Evolutionary conservation across 2,888 invertebrate genomes (phyloP), one percentile per base, ranked within the genome.

Genomic region (Steinernema scapterisci): DNA sequence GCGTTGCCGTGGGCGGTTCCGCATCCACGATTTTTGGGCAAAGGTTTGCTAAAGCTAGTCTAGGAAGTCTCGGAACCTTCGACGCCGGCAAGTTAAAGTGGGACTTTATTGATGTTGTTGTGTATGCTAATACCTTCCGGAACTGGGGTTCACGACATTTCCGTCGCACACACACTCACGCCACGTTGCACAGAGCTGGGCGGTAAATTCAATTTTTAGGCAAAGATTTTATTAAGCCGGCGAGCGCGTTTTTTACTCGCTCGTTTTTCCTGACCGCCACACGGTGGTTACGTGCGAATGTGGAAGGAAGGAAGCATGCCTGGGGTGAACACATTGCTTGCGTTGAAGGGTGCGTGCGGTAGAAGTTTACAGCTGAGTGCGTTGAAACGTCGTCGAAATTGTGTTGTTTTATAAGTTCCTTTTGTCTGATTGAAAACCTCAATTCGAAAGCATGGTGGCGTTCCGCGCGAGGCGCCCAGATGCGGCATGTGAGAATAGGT

Each of bases 71-170:
- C 9, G 3, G 38, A 38, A n/a, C n/a, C n/a, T 9, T 38, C 23
- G 52, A 52, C 48, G 48, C 13, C 48, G 48, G 21, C 11, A 21
- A 52, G 19, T 23, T 52, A n/a, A 23, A 52, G 21, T 19, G 21
- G 11, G 21, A 21, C 6, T 23, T n/a, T 23, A 52, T 52, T 52
- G 19, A 63, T 38, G 63, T 63, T 63, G 63, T 63, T 63, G 23
- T 63, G 63, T 31, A 63, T 63, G 63, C 63, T 63, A 63, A 63
- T 25, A 63, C 63, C 27, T 63, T 16, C 63, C 27, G 63, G 63
- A 63, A 63, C 27, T n/a, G 38, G 38, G 38, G 2, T 25, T 9
- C 63, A 31, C 16, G 63, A 31, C 27, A 38, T n/a, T n/a, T 63
- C 38, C 38, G 38, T 6, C 38, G 38, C 38, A 38, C 48, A 48